phyloP scores from a whole-genome alignment of 1,140 invertebrate species.

The Leptopilina clavipes region DNA sequence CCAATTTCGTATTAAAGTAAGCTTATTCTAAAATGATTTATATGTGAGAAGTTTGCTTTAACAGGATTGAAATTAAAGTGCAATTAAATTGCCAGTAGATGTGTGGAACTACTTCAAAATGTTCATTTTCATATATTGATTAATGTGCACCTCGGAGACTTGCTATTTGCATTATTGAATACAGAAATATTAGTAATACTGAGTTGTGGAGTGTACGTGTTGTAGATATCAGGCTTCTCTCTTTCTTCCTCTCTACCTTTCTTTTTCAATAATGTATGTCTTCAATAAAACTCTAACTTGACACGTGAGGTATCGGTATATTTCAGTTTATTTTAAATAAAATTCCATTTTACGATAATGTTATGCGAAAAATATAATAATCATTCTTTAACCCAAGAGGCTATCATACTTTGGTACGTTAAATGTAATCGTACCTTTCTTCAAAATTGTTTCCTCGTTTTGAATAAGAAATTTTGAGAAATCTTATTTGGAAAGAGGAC shows the following conservation, averaged over 20 bases:
- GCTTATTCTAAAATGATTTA: not conserved
- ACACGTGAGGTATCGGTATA: constrained; percentile 38
- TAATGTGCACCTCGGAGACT: not conserved
- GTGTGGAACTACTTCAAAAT: not conserved
- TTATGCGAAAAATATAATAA: not conserved
- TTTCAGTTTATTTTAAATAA: constrained; percentile 13
- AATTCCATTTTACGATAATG: not conserved
- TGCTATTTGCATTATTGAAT: constrained; percentile 13
- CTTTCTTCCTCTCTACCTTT: not conserved
- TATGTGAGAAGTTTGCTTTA: not conserved
- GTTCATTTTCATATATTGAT: not conserved
- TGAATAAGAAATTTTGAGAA: too few species aligned
- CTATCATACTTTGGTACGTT: too few species aligned
- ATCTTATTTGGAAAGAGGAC: too few species aligned
- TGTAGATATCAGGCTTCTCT: constrained; percentile 27
- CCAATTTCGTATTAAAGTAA: not conserved
- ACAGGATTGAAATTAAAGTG: not conserved
- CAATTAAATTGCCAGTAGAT: constrained; percentile 34
- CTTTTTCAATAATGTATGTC: constrained; percentile 3
- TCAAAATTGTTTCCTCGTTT: too few species aligned
- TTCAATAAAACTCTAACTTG: not conserved
- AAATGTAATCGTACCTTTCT: too few species aligned
- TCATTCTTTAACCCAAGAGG: not conserved
- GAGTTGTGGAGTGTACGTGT: not conserved
- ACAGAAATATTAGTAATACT: constrained; percentile 6